phyloP scores from a whole-genome alignment of 2,113 vertebrate genomes.

The Excalfactoria chinensis region DNA sequence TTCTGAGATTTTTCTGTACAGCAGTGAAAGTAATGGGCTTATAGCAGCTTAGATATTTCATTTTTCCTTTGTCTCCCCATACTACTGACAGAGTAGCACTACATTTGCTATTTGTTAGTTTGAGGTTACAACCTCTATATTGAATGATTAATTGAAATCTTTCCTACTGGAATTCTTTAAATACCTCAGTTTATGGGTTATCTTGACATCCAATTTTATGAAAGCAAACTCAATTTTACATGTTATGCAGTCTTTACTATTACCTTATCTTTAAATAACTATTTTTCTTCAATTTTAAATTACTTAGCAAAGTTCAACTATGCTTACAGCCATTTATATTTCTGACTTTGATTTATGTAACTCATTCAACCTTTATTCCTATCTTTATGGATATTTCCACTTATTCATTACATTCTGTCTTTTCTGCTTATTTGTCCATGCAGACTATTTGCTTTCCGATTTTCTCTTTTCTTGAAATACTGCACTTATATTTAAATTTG shows the following conservation, averaged over 20 bases:
- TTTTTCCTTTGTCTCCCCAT: fast-evolving
- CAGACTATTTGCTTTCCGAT: not conserved
- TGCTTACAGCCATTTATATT: not conserved
- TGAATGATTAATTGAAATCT: not conserved
- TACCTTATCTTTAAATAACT: not conserved
- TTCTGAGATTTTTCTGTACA: not conserved
- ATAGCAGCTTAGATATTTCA: not conserved
- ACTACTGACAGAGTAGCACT: not conserved
- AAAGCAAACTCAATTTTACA: not conserved
- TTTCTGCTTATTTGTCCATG: not conserved
- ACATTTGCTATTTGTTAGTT: not conserved
- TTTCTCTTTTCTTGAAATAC: not conserved
- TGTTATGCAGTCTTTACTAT: not conserved
- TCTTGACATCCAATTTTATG: not conserved
- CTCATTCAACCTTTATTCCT: not conserved
- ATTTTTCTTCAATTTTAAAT: not conserved
- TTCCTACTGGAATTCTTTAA: not conserved
- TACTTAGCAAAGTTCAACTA: not conserved
- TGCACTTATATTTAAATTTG: not conserved
- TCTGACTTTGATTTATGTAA: not conserved
- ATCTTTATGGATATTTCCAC: not conserved
- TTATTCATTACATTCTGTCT: not conserved
- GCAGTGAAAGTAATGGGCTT: not conserved
- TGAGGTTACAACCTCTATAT: not conserved
- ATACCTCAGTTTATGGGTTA: not conserved